These are phyloP conservation scores for Lepidurus couesii DNA, from an alignment of 1,140 invertebrate species.

Conservation along the genomic window DNA sequence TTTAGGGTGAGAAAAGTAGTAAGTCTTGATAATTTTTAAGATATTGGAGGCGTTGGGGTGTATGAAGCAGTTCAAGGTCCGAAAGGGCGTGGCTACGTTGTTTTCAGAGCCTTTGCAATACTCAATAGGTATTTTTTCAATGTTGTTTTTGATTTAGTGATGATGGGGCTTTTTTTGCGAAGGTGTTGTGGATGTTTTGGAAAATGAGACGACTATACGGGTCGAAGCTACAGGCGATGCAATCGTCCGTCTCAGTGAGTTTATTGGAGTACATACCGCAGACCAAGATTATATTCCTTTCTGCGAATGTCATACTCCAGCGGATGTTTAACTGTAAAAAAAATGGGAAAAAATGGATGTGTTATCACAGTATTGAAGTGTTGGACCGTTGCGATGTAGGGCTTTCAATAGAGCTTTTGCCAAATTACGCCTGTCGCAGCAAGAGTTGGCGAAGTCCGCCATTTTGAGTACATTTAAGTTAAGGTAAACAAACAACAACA, in stretches of 20 bases:
- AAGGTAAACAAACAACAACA: no score
- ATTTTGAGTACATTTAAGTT: no score
- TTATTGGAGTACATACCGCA: conserved; percentile 54
- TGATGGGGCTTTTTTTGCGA: conserved; percentile 37
- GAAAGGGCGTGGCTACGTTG: conserved; percentile 38
- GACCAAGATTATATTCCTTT: conserved; percentile 45
- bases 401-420: no score
- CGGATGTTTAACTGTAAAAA: conserved; percentile 22
- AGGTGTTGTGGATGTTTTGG: conserved; percentile 45
- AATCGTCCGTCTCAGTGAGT: conserved; percentile 51
- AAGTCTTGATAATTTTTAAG: conserved; percentile 39
- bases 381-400: no score
- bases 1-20: conserved; percentile 3
- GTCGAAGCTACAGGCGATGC: conserved; percentile 50
- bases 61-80: conserved; percentile 40
- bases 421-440: no score
- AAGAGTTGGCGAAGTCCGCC: no score
- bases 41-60: conserved; percentile 47
- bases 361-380: neutral
- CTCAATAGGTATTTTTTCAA: conserved; percentile 2
- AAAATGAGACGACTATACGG: conserved; percentile 46
- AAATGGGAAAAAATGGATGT: neutral
- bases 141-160: neutral
- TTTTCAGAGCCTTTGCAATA: conserved; percentile 2
- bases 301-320: conserved; percentile 32